Percentiles rank a stretch among this genome's conserved stretches.
Evolutionary conservation across 2,888 invertebrate genomes (phyloP).

Genomic region (Andrena fulva): DNA sequence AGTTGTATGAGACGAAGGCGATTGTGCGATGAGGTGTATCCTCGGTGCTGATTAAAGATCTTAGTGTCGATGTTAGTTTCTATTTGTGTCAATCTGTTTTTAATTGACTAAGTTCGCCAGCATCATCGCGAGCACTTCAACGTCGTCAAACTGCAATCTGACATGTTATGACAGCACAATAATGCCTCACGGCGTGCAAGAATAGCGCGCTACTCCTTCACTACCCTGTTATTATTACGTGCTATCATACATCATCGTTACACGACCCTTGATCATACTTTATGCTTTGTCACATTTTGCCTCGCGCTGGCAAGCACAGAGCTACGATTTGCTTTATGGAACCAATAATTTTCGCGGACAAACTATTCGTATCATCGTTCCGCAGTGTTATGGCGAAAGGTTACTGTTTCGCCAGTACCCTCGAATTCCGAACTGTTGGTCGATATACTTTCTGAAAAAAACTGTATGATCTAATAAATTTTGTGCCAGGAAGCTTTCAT

Average conservation of each 20-base stretch:
- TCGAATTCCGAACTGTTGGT: too few species aligned
- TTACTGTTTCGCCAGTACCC: too few species aligned
- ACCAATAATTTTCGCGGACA: not conserved
- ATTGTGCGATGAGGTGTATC: too few species aligned
- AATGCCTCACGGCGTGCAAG: not conserved
- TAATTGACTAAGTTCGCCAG: not conserved
- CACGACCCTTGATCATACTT: slow-evolving; percentile 1
- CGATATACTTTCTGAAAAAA: too few species aligned
- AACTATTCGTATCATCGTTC: not conserved
- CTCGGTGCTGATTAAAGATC: too few species aligned
- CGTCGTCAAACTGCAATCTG: not conserved
- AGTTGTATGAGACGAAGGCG: too few species aligned
- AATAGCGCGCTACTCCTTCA: not conserved
- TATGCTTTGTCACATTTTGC: slow-evolving; percentile 8
- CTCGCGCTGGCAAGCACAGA: slow-evolving; percentile 2
- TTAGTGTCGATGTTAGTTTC: too few species aligned
- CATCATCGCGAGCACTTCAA: not conserved
- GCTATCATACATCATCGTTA: slow-evolving; percentile 36
- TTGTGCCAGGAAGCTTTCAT: too few species aligned
- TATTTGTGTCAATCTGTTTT: not conserved
- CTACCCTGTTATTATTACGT: slow-evolving; percentile 21
- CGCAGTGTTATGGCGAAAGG: not conserved
- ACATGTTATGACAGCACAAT: not conserved
- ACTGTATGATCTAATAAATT: too few species aligned
- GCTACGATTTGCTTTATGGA: not conserved